Conservation (phyloP, 2,888 invertebrate genomes). For the Panopea generosa region DNA sequence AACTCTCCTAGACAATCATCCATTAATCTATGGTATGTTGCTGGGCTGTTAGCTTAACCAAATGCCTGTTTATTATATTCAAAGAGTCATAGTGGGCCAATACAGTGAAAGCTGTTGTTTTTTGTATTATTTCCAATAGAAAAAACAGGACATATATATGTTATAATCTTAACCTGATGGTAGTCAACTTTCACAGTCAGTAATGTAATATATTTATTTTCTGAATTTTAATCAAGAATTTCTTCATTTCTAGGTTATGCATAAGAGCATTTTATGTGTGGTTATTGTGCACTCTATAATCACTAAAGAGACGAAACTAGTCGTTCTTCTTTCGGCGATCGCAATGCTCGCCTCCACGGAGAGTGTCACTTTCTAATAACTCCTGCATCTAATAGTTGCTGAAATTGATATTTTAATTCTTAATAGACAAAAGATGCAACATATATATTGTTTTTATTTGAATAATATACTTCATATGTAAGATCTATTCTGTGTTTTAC, state of each 20-base stretch:
- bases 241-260: slow-evolving; percentile 5
- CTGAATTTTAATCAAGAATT: not conserved
- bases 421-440: not conserved
- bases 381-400: slow-evolving; percentile 8
- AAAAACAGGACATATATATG: too few relatives aligned
- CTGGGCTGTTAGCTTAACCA: not conserved
- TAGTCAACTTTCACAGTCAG: not conserved
- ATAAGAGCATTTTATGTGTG: slow-evolving; percentile 1
- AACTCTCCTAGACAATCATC: not conserved
- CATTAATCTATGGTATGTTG: slow-evolving; percentile 2
- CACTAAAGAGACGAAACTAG: not conserved
- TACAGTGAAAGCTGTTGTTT: not conserved
- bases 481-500: slow-evolving; percentile 9
- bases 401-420: not conserved
- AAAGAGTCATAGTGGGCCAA: not conserved
- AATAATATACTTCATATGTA: not conserved
- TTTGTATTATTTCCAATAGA: not conserved
- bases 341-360: slow-evolving; percentile 1
- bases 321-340: not conserved
- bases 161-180: not conserved
- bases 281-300: slow-evolving; percentile 6
- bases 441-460: not conserved
- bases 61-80: not conserved
- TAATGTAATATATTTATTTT: not conserved
- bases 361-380: not conserved